Evolutionary conservation across 2,797 vertebrate species (phyloP), one percentile per base, ranked within the genome.

Genomic region (Merluccius polli): DNA sequence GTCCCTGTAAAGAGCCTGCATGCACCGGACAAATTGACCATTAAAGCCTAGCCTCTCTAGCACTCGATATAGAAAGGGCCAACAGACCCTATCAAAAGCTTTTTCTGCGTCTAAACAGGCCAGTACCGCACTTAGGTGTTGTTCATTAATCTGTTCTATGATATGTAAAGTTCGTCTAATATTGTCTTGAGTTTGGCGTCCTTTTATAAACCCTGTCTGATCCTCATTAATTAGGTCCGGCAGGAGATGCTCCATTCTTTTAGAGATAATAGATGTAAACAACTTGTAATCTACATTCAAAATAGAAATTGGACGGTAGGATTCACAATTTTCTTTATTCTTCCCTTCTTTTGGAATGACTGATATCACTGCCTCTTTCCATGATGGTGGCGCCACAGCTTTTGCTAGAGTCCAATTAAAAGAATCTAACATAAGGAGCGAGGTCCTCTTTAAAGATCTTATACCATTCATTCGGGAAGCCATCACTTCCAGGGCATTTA

Each of bases 391-490:
- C 12, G 12, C 18, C 4, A 21, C 12, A 10, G 44, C 44, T 30
- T 11, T 35, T 29, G 18, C 79, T 77, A 27, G 72, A 27, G 72
- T 68, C 74, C 74, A 76, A 33, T 75, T 75, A 13, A 70, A 70
- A 9, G 74, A 75, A 44, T 70, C 74, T n/a, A 75, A 18, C 27
- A 75, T 21, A 4, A 70, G 74, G 29, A 29, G 67, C 15, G 9
- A 75, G 68, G n/a, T 75, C 67, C n/a, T n/a, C n/a, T 70, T 70
- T 41, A 29, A 69, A 38, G 5, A 38, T 75, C 15, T 38, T 69
- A 29, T 38, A 69, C 65, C 63, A 75, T 44, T 75, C 33, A 75
- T 69, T 75, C 21, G 63, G 74, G 18, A 38, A 69, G 29, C 63
- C 21, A 38, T 75, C 32, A 15, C 35, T 75, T 11, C 74, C 65